These are phyloP conservation scores for Rapana venosa DNA, from an alignment of 2,888 invertebrate species.

Conservation along the genomic window DNA sequence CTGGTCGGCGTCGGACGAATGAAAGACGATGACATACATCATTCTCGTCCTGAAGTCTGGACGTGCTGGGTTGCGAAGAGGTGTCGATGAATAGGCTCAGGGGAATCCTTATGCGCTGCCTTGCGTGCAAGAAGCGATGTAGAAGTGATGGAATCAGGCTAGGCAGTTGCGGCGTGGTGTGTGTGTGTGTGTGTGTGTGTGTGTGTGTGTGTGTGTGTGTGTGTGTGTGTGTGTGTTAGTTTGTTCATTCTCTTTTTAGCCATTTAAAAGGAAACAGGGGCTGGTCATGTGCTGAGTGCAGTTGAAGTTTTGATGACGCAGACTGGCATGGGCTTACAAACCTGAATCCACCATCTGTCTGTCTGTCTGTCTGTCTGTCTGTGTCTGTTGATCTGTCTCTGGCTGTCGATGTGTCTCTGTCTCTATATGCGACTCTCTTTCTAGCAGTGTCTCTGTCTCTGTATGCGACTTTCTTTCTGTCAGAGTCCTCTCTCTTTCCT, in stretches of 20 bases:
- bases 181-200: neutral
- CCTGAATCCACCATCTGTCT: neutral
- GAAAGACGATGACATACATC: no score
- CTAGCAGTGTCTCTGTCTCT: neutral
- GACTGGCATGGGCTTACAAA: neutral
- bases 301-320: neutral
- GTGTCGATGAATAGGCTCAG: no score
- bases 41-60: no score
- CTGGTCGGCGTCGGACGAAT: no score
- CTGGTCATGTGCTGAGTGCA: neutral
- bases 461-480: neutral
- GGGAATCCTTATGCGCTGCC: no score
- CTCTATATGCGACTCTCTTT: neutral
- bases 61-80: no score
- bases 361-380: slow-evolving; percentile 15
- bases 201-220: neutral
- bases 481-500: neutral
- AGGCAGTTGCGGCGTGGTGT: neutral
- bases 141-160: no score
- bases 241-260: neutral
- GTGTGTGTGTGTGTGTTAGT: neutral
- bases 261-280: neutral
- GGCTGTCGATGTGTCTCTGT: neutral
- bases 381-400: neutral
- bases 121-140: no score